phyloP scores from a whole-genome alignment of 2,888 invertebrate species.

The Drosophila siamana region DNA sequence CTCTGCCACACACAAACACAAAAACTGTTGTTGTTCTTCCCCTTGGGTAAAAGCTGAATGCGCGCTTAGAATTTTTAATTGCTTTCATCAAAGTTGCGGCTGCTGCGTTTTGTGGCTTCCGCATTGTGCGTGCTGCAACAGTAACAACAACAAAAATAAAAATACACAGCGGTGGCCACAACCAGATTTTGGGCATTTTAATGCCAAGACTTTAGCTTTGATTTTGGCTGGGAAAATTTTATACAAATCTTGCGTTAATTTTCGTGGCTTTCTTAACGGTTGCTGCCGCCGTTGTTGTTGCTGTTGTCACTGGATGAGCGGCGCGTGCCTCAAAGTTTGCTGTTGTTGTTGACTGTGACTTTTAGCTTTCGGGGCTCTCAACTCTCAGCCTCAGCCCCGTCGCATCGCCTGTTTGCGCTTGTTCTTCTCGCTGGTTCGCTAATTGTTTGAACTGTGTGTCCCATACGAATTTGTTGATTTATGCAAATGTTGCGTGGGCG shows the following conservation, averaged over 20 bases:
- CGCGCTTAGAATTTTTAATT: constrained; percentile 81
- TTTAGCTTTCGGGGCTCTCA: constrained; percentile 22
- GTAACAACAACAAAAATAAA: constrained; percentile 3
- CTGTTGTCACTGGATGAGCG: constrained; percentile 37
- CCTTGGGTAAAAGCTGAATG: constrained; percentile 62
- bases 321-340: constrained; percentile 38
- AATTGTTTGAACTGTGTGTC: constrained; percentile 61
- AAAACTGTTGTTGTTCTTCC: constrained; percentile 12
- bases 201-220: constrained; percentile 48
- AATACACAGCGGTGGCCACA: neutral
- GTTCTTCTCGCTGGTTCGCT: constrained; percentile 63
- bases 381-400: constrained; percentile 2
- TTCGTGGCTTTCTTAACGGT: constrained; percentile 57
- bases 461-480: constrained; percentile 51
- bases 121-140: constrained; percentile 67
- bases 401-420: constrained; percentile 56
- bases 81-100: constrained; percentile 55
- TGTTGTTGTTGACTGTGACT: constrained; percentile 30
- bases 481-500: constrained; percentile 66
- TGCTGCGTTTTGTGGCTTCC: constrained; percentile 71
- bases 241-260: constrained; percentile 52
- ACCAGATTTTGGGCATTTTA: constrained; percentile 28
- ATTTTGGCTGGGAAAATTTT: constrained; percentile 59
- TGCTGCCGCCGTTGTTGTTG: constrained; percentile 9
- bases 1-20: constrained; percentile 40